Conservation (phyloP, 2,797 vertebrate species). For the Hapalemur alaotrensis region DNA sequence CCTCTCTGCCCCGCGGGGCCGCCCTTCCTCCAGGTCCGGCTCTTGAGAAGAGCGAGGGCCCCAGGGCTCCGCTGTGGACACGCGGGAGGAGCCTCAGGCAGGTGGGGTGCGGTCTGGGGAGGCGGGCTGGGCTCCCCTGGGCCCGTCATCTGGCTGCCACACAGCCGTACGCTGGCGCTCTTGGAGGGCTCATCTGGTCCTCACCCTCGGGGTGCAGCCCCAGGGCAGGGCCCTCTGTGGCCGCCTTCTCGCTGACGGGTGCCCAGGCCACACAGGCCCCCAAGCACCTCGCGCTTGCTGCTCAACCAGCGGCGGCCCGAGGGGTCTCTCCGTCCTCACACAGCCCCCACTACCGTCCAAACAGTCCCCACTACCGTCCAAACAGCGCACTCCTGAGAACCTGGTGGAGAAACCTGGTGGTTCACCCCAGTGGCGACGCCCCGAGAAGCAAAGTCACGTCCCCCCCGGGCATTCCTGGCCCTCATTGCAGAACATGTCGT, state of each 20-base stretch:
- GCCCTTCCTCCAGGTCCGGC: rapidly evolving
- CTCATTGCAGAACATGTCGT: rapidly evolving
- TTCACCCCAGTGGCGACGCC: no score
- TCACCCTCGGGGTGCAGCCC: not conserved
- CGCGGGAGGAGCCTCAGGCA: no score
- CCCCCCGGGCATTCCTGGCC: not conserved
- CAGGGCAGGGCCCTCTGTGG: not conserved
- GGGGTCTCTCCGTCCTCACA: not conserved
- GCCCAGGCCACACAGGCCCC: not conserved
- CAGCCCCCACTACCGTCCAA: not conserved
- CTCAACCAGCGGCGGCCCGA: no score
- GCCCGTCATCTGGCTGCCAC: no score
- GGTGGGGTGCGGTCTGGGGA: not conserved
- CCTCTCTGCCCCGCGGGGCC: rapidly evolving
- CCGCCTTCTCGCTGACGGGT: rapidly evolving
- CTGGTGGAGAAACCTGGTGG: not conserved
- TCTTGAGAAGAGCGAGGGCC: not conserved
- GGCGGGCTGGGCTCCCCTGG: not conserved
- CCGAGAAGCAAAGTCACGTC: rapidly evolving
- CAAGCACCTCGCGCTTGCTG: no score
- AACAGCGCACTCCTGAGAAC: not conserved
- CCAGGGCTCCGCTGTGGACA: not conserved
- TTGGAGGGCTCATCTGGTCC: not conserved
- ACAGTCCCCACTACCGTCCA: rapidly evolving
- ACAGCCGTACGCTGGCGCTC: not conserved